Base-by-base conservation (phyloP, 2,113 vertebrate species). In the Apistogramma diplotaenia region DNA sequence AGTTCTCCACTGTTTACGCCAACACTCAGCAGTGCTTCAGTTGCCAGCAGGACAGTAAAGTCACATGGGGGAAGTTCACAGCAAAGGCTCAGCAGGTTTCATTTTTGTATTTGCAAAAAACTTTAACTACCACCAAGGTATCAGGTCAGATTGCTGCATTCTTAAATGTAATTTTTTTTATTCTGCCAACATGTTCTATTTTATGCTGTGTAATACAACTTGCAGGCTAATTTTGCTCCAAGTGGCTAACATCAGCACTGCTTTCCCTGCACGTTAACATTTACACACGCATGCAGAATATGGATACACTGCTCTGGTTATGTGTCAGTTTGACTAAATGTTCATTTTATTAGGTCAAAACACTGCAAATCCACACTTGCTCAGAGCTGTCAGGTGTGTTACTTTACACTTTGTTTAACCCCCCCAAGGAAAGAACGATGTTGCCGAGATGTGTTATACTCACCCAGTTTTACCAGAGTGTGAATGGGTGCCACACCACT, bases 401-500 rank as follows among this genome's bases (percentile, higher is more conserved):
- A 43, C 40, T 27, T 67, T 67, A 16, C 15, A 27, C 37, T 46
- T 40, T 10, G 37, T 37, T 27, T 43, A 8, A 40, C 3, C 8
- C 61, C 43, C 21, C 18, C 15, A 13, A 4, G 16, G 43, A 13
- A 21, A 1, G 2, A 27, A 15, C 4, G 27, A 18, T 27, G 23
- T 67, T 67, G 15, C 40, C 49, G 62, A 27, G 23, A 8, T 29
- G 46, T 57, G 10, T 31, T 35, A 29, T 19, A 91, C 96, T 96
- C 85, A 99, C 98, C 97, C 86, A 99, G 90, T 43, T 99, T 98
- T 3, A 99, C 97, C 51, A 99, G 90, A 0, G 98, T 99, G 92
- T 99, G 98, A 95, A 99, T 99, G 6, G 98, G 98, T 2, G 98
- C 98, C 23, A 99, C 98, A 12, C 98, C 98, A 83, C 98, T 97